Percentiles rank a stretch among this genome's conserved stretches.
phyloP scores from a whole-genome alignment of 2,888 invertebrate species.

The Agonopterix subpropinquella region DNA sequence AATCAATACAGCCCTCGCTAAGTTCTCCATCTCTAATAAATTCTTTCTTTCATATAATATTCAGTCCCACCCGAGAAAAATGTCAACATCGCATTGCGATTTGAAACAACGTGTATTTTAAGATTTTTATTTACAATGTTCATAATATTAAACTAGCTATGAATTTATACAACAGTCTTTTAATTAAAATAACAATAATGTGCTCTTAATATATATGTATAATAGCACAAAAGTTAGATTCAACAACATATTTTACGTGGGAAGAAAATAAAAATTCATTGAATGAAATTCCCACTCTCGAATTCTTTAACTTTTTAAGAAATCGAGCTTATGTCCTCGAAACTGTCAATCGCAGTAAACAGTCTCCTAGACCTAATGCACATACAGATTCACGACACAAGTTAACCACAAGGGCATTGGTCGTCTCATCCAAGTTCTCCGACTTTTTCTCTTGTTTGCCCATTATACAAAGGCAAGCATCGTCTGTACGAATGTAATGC shows the following conservation, averaged over 20 bases:
- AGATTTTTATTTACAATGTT: no score
- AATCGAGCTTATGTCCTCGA: conserved; percentile 20
- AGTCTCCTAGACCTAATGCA: not conserved
- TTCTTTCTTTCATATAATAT: no score
- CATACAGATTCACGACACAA: not conserved
- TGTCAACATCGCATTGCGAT: no score
- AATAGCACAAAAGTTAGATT: no score
- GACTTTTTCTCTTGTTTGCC: not conserved
- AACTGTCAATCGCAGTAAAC: conserved; percentile 3
- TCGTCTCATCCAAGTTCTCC: not conserved
- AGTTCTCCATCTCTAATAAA: no score
- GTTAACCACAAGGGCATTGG: not conserved
- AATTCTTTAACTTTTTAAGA: conserved; percentile 17
- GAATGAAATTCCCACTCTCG: conserved; percentile 13
- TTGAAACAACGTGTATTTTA: no score
- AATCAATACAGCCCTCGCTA: no score
- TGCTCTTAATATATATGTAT: conserved; percentile 2
- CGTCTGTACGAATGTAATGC: not conserved
- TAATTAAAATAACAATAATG: no score
- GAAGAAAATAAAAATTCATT: conserved; percentile 13
- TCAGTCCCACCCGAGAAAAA: no score
- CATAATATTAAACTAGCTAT: no score
- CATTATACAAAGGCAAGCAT: not conserved
- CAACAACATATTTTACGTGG: not conserved
- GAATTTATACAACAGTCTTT: no score